Base-by-base conservation (phyloP, 37 sponge, comb jelly and placozoan species). In the Amphimedon queenslandica region DNA sequence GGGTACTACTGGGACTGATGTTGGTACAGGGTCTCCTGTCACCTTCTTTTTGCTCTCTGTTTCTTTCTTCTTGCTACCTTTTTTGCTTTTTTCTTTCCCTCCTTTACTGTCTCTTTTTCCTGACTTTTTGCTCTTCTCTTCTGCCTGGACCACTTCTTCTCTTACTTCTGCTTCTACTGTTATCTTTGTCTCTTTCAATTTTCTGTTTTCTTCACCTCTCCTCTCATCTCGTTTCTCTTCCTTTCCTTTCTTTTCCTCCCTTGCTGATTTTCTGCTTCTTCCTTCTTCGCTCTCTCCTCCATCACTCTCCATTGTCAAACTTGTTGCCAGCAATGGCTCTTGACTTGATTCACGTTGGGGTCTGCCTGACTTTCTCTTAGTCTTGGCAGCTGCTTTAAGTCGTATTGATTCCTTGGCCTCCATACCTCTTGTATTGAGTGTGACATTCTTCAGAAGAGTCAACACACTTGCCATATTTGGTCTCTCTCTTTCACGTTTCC, bases 401-500 rank as follows among this genome's bases (percentile, higher is more conserved):
- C 6, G 16, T 32, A 38, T 38, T 57, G 8, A 51, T 67, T 13
- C 34, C 16, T 2, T 11, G 18, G 5, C 21, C 27, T 5, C 58
- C 27, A 27, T 29, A 11, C 25, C 40, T 63, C 40, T 41, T n/a
- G n/a, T n/a, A n/a, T n/a, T n/a, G n/a, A n/a, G n/a, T n/a, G n/a
- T 61, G 8, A 79, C 20, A 20, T 56, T 38, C 40, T 27, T 40
- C 40, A 80, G 73, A 32, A 6, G 43, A 18, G 71, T 23, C 56
- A 72, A 27, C 20, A 82, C 66, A 27, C 63, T 57, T 24, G 13
- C 31, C 70, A 69, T 47, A 18, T 63, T 36, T 1, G 84, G 84
- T 11, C 84, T 69, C n/a, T 70, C 72, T n/a, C 24, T 37, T 21
- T 61, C 73, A 23, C 47, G 30, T 57, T 69, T 55, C 89, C 89